phyloP scores from a whole-genome alignment of 1,140 invertebrate species.

The Anoplophora glabripennis region DNA sequence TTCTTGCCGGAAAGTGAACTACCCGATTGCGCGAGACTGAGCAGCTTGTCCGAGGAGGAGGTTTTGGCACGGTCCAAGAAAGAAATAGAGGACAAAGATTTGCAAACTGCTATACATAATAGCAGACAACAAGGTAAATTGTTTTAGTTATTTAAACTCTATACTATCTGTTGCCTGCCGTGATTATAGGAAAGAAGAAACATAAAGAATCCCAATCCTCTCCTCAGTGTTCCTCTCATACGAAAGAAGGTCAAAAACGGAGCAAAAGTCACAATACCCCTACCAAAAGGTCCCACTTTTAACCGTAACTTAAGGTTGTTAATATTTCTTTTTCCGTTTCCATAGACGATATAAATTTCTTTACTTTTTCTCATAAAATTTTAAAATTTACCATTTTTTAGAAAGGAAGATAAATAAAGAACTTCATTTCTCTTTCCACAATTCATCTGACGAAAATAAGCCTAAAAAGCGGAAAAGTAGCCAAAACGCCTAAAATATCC shows the following conservation, averaged over 20 bases:
- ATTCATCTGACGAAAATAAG: no score
- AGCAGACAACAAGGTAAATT: constrained; percentile 45
- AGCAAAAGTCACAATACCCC: constrained; percentile 1
- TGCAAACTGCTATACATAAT: constrained; percentile 61
- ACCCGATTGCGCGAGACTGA: constrained; percentile 55
- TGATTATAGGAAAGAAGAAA: background rate
- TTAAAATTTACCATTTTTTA: no score
- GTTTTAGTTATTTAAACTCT: constrained; percentile 1
- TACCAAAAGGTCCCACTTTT: background rate
- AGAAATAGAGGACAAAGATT: constrained; percentile 61
- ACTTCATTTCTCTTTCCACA: no score
- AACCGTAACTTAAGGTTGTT: background rate
- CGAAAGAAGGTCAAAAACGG: background rate
- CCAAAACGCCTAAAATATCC: background rate
- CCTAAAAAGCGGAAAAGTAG: no score
- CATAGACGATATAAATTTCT: no score
- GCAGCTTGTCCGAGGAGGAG: constrained; percentile 42
- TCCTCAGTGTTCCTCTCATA: background rate
- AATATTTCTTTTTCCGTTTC: no score
- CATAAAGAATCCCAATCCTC: background rate
- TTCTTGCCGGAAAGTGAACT: constrained; percentile 88
- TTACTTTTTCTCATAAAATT: no score
- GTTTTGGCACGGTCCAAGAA: constrained; percentile 52
- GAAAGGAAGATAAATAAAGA: no score
- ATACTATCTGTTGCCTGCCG: no score